These are phyloP conservation scores for Torymus aiolomorphi DNA, from an alignment of 2,888 invertebrate species.

Conservation along the genomic window DNA sequence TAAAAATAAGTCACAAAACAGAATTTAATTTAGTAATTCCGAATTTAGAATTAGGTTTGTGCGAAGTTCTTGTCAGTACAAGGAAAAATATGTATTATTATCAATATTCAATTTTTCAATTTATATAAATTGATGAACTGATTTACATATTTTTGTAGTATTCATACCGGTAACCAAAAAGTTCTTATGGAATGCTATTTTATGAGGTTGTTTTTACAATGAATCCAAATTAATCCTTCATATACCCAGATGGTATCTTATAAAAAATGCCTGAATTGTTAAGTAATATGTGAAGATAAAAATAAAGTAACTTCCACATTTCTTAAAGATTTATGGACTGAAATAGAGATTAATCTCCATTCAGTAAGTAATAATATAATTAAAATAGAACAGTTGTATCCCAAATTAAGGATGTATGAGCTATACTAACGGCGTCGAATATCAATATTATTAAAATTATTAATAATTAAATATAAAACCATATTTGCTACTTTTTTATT, in stretches of 20 bases:
- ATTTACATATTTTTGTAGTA: conserved; percentile 63
- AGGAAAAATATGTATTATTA: conserved; percentile 73
- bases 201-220: conserved; percentile 68
- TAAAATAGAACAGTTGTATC: conserved; percentile 45
- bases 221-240: conserved; percentile 59
- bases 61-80: too few relatives aligned
- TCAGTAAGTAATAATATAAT: conserved; percentile 60
- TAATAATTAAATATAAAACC: too few relatives aligned
- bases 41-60: too few relatives aligned
- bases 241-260: conserved; percentile 68
- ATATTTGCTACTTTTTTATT: too few relatives aligned
- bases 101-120: conserved; percentile 8
- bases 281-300: conserved; percentile 49
- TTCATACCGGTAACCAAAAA: conserved; percentile 70
- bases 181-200: conserved; percentile 63
- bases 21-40: too few relatives aligned
- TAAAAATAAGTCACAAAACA: too few relatives aligned
- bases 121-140: conserved; percentile 28
- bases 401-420: conserved; percentile 33
- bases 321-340: conserved; percentile 59
- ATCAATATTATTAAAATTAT: too few relatives aligned
- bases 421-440: too few relatives aligned
- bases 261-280: conserved; percentile 58
- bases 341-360: conserved; percentile 58
- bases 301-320: conserved; percentile 59